These are phyloP conservation scores for Meiosimyza platycephala DNA, from an alignment of 2,888 invertebrate genomes.

Conservation along the genomic window DNA sequence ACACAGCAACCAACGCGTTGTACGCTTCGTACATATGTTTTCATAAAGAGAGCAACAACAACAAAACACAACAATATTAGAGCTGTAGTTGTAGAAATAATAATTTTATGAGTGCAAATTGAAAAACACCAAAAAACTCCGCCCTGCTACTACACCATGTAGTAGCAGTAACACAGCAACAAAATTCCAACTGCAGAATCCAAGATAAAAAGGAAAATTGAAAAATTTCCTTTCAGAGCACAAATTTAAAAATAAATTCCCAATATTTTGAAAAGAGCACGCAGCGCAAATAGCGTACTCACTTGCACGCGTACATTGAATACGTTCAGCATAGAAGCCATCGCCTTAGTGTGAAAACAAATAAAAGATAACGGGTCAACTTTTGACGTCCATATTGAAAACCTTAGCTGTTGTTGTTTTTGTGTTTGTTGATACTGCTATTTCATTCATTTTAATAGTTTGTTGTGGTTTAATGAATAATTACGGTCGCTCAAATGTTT, in stretches of 20 bases:
- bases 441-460: slow-evolving; percentile 29
- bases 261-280: slow-evolving; percentile 51
- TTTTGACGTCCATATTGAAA: slow-evolving; percentile 53
- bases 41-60: slow-evolving; percentile 42
- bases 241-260: slow-evolving; percentile 49
- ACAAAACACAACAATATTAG: not conserved
- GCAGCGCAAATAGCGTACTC: slow-evolving; percentile 40
- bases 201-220: slow-evolving; percentile 5
- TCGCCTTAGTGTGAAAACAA: not conserved
- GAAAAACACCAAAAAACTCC: slow-evolving; percentile 63
- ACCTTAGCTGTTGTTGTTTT: slow-evolving; percentile 47
- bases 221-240: slow-evolving; percentile 22
- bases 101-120: slow-evolving; percentile 64
- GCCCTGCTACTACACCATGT: slow-evolving; percentile 56
- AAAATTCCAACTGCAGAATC: slow-evolving; percentile 6
- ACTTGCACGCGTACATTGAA: slow-evolving; percentile 38
- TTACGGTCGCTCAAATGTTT: slow-evolving; percentile 9
- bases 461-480: slow-evolving; percentile 42
- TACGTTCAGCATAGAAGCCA: not conserved
- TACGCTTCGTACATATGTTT: too few relatives aligned
- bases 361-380: not conserved
- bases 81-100: slow-evolving; percentile 51
- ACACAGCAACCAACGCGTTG: not conserved
- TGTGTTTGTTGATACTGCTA: slow-evolving; percentile 23
- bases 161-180: slow-evolving; percentile 26